Evolutionary conservation across 2,797 vertebrate species (phyloP), one percentile per base, ranked within the genome.

Genomic region (Bradypodion pumilum): DNA sequence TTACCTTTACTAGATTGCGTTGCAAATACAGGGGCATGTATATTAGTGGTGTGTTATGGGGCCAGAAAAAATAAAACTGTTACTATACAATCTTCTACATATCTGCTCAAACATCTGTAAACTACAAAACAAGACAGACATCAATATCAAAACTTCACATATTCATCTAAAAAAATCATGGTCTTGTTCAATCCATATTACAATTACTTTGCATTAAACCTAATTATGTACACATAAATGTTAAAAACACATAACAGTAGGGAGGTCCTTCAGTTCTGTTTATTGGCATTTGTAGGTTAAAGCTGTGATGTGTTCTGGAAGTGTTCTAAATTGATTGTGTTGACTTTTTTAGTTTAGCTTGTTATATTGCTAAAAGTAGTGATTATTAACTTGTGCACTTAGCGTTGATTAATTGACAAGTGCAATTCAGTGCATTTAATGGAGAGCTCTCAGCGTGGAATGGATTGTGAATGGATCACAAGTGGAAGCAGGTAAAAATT

Each of bases 401-500:
- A 76, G 37, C 23, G 59, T 72, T 77, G 52, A 56, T n/a, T 27
- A 60, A 77, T 44, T 69, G 65, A 29, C 29, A 60, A 29, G 25
- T 16, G 35, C 66, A 81, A 35, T 76, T 7, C 27, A 70, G 66
- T 56, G 12, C 4, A 49, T 7, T 49, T 49, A 56, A 69, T 76
- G 68, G 27, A 80, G n/a, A 29, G 19, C 46, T 44, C 23, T 37
- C 23, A 76, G 10, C 40, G 3, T 69, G 32, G 21, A 76, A 46
- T 25, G 59, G 19, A 7, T 5, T 62, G n/a, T 4, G 40, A 60
- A 8, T 42, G 15, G n/a, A 44, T 52, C 3, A 40, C 15, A 23
- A 63, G 65, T 60, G 29, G n/a, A 72, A 32, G 16, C 37, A 75
- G 62, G 75, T 32, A 74, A 80, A 74, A 80, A 52, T 85, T 68